Evolutionary conservation across 2,888 invertebrate species (phyloP), one percentile per base, ranked within the genome.

Genomic region (Cepaea hortensis): DNA sequence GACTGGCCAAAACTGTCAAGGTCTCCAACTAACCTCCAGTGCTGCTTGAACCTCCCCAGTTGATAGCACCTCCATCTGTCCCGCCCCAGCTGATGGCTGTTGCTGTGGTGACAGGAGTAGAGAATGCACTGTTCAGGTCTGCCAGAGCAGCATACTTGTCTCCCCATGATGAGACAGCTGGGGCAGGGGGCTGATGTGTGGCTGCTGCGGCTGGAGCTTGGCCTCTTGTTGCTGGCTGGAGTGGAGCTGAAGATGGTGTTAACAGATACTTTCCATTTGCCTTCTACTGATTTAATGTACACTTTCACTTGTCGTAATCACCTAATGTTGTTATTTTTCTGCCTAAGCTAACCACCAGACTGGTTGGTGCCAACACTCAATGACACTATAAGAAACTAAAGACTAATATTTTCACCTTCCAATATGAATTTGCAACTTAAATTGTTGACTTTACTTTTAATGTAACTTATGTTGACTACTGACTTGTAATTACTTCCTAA

Each of bases 141-240:
- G 98, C 98, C 88, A 99, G 96, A 83, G 98, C 98, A 90, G 98
- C 98, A 95, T 99, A 99, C 91, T 97, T 97, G 95, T 99, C 98
- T 15, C 91, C 91, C n/a, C 88, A 85, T 3, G 82, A n/a, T 55
- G 85, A 80, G 11, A 87, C 85, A 2, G 88, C 79, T 3, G 84
- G 55, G 11, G 89, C 62, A 62, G 88, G 13, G 3, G 88, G 83
- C 76, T 86, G 85, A 3, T 89, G 46, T 46, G 85, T 72, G 15
- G 85, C 68, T 5, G 82, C 72, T 11, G 82, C 23, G 6, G 88
- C 55, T 62, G 46, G 11, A 18, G 77, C 81, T 48, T 84, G 87
- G 23, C 86, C 84, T 73, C 77, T 77, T 23, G 86, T 86, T 65
- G 90, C 82, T 3, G 91, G 91, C 87, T 91, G 91, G 68, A 92